Conservation (phyloP, 2,797 vertebrate species). For the Clarias platycephalus region DNA sequence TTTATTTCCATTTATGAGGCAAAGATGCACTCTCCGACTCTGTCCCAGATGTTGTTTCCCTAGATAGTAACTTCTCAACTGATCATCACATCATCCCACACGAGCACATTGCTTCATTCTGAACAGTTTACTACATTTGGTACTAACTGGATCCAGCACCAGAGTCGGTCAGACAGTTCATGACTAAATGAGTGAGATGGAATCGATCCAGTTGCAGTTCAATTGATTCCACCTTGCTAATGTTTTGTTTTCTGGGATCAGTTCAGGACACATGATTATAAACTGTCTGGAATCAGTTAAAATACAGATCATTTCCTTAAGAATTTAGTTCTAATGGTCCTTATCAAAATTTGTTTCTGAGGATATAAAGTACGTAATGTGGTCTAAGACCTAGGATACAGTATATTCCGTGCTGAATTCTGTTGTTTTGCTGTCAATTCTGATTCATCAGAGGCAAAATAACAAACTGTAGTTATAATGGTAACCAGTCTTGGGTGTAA, state of each 20-base stretch:
- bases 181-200: background rate
- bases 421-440: background rate
- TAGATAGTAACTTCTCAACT: background rate
- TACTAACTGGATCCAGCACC: background rate
- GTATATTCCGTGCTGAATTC: background rate
- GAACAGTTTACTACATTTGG: background rate
- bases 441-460: background rate
- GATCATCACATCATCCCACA: constrained; percentile 1
- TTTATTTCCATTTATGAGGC: constrained; percentile 14
- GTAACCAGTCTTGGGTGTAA: too few relatives aligned
- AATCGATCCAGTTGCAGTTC: constrained; percentile 19
- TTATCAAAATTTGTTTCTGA: background rate
- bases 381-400: background rate
- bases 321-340: background rate
- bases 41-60: constrained; percentile 10
- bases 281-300: background rate
- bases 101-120: background rate
- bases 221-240: background rate
- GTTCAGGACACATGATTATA: constrained; percentile 7
- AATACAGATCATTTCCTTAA: background rate
- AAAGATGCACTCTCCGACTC: constrained; percentile 20
- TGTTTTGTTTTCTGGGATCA: background rate
- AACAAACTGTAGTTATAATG: background rate
- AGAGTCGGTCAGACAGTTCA: constrained; percentile 1
- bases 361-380: background rate